Percentiles rank a stretch among this genome's conserved stretches.
phyloP scores from a whole-genome alignment of 2,113 vertebrate species.

The Odontesthes bonariensis region DNA sequence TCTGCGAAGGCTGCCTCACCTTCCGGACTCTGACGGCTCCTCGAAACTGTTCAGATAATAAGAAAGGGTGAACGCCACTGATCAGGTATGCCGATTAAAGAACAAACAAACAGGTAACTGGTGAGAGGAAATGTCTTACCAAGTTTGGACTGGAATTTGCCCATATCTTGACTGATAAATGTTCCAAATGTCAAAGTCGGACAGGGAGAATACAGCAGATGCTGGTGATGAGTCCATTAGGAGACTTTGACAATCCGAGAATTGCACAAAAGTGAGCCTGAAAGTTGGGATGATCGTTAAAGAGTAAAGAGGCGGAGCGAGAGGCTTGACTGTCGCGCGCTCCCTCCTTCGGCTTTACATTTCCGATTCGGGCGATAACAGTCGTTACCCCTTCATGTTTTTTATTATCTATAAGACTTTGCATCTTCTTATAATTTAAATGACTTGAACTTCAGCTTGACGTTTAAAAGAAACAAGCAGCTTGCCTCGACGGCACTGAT shows the following conservation, averaged over 20 bases:
- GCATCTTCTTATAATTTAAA: no score
- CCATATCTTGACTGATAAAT: constrained; percentile 57
- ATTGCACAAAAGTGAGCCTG: not conserved
- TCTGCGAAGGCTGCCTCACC: constrained; percentile 46
- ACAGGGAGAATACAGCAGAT: no score
- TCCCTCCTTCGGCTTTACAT: constrained; percentile 25
- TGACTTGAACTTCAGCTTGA: no score
- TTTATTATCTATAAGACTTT: no score
- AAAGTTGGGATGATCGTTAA: constrained; percentile 12
- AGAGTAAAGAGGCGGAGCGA: constrained; percentile 17
- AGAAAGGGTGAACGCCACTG: not conserved
- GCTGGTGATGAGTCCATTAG: no score
- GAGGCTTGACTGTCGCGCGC: not conserved
- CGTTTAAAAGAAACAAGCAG: no score
- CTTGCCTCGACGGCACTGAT: no score
- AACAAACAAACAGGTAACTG: not conserved
- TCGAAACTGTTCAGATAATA: constrained; percentile 55
- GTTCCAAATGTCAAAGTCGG: not conserved
- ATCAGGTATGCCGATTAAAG: no score
- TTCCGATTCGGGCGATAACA: no score
- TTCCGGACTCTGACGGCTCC: constrained; percentile 74
- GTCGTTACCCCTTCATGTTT: no score
- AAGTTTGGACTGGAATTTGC: constrained; percentile 75
- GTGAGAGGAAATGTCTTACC: constrained; percentile 51
- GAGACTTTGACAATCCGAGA: no score